Percentiles rank a stretch among this genome's conserved stretches.
These are phyloP conservation scores for Enteromius viviparus DNA, from an alignment of 2,797 vertebrate species.

Conservation along the genomic window DNA sequence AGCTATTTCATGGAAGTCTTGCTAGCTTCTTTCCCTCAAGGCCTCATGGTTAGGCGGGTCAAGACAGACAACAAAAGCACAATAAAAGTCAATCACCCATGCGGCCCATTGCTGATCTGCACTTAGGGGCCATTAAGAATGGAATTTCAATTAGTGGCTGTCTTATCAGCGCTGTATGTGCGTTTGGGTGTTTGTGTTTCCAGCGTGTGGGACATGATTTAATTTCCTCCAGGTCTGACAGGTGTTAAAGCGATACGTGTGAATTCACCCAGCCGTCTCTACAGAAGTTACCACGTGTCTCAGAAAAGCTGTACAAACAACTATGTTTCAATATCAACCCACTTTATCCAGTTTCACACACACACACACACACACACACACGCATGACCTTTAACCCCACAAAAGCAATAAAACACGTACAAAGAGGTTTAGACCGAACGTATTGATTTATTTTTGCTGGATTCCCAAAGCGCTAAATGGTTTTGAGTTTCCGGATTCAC, in stretches of 20 bases:
- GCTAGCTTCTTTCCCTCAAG: conserved; percentile 1
- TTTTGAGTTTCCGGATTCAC: conserved; percentile 26
- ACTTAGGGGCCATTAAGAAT: conserved; percentile 32
- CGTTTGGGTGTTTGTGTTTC: conserved; percentile 33
- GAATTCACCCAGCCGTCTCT: background rate
- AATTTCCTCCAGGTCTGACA: conserved; percentile 50
- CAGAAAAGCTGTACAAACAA: conserved; percentile 20
- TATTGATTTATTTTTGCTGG: conserved; percentile 15
- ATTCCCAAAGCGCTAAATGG: conserved; percentile 10
- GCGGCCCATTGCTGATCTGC: conserved; percentile 11
- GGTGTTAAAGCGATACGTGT: conserved; percentile 41
- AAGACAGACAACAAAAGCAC: conserved; percentile 11
- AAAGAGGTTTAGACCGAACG: background rate
- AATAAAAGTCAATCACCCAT: conserved; percentile 40
- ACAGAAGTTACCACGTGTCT: background rate
- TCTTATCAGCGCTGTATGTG: conserved; percentile 40
- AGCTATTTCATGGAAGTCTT: background rate
- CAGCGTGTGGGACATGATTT: conserved; percentile 45
- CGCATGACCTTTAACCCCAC: conserved; percentile 25
- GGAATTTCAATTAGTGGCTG: conserved; percentile 39
- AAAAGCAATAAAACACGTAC: background rate
- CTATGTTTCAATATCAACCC: background rate
- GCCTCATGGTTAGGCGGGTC: conserved; percentile 7
- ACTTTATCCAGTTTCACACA: conserved; percentile 2
- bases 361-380: background rate